These are phyloP conservation scores for Lutjanus campechanus DNA, from an alignment of 2,797 vertebrate species.

Conservation along the genomic window DNA sequence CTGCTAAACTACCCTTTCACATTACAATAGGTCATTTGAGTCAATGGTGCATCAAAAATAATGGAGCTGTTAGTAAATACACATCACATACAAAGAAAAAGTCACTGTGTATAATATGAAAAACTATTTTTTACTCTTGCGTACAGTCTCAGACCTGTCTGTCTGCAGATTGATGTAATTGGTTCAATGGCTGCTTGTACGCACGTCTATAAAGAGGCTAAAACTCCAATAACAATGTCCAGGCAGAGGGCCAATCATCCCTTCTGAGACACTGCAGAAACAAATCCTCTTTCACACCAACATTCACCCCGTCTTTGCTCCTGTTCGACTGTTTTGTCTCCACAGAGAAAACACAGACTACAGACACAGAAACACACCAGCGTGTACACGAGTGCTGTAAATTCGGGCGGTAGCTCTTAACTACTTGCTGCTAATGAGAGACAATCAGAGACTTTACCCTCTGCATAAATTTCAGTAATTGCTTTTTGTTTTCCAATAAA, in stretches of 20 bases:
- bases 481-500: slow-evolving; percentile 77
- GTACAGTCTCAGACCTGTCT: slow-evolving; percentile 11
- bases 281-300: slow-evolving; percentile 69
- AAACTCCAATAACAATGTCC: slow-evolving; percentile 62
- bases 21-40: not conserved
- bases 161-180: slow-evolving; percentile 48
- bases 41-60: not conserved
- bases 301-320: slow-evolving; percentile 55
- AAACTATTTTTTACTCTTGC: slow-evolving; percentile 15
- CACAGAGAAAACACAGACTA: slow-evolving; percentile 44
- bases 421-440: slow-evolving; percentile 76
- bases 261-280: slow-evolving; percentile 64
- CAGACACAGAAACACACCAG: slow-evolving; percentile 36
- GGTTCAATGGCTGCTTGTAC: slow-evolving; percentile 41
- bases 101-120: slow-evolving; percentile 10
- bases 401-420: slow-evolving; percentile 68
- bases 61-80: not conserved
- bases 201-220: slow-evolving; percentile 54
- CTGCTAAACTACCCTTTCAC: not conserved
- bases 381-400: slow-evolving; percentile 34
- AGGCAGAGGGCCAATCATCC: slow-evolving; percentile 70
- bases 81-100: not conserved
- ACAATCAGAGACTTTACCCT: slow-evolving; percentile 74
- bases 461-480: slow-evolving; percentile 81
- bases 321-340: slow-evolving; percentile 61